Conservation (phyloP, 2,888 invertebrate genomes). For the Lasius fuliginosus region DNA sequence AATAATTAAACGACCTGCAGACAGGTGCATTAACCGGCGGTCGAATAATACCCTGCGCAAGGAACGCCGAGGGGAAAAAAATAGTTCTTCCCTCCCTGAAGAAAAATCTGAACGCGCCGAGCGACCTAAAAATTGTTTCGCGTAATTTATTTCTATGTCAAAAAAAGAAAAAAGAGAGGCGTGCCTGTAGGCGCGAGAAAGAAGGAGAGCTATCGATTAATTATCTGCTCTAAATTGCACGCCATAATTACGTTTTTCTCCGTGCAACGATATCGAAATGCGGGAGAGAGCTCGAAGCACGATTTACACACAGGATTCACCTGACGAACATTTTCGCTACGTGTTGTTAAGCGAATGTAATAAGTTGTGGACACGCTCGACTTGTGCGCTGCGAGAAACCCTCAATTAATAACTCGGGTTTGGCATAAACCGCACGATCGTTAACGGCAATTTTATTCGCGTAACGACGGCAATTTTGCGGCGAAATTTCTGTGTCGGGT, state of each 20-base stretch:
- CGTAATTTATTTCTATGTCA: constrained; percentile 14
- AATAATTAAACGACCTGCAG: constrained; percentile 67
- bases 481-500: constrained; percentile 25
- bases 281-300: not conserved
- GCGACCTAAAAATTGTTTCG: constrained; percentile 1
- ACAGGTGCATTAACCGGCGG: constrained; percentile 39
- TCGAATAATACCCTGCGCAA: not conserved
- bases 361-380: constrained; percentile 31
- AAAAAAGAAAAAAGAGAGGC: not conserved
- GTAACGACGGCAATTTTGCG: constrained; percentile 53
- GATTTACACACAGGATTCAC: not conserved
- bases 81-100: not conserved
- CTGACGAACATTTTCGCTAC: not conserved
- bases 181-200: not conserved
- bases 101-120: constrained; percentile 12
- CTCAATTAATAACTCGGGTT: constrained; percentile 48
- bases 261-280: not conserved
- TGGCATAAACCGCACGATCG: constrained; percentile 41
- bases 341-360: not conserved
- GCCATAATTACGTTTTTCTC: not conserved
- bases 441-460: constrained; percentile 51
- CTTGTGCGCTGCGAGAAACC: constrained; percentile 22
- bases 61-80: not conserved
- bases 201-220: constrained; percentile 1
- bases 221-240: not conserved